Evolutionary conservation across 2,113 vertebrate genomes (phyloP), one percentile per base, ranked within the genome.

Genomic region (Pseudonaja textilis): DNA sequence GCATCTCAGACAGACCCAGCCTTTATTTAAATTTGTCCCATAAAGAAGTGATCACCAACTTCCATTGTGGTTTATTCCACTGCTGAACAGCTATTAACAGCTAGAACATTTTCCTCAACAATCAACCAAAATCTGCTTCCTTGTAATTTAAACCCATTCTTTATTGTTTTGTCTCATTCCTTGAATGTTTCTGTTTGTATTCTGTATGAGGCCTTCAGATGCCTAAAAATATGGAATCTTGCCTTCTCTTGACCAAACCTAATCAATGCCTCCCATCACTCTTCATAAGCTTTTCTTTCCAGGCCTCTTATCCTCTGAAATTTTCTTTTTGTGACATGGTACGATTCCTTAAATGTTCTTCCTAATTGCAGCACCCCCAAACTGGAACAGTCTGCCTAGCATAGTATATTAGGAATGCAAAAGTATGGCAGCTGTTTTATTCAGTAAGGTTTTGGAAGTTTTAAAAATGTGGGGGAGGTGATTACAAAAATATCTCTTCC

Each of bases 401-500:
- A 81, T 20, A 74, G 5, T 18, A 74, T 74, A 34, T 16, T 39
- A 81, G 18, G 16, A 81, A 39, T 81, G 34, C 69, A 81, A 81
- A 18, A 20, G 16, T 39, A 87, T 92, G 90, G 64, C 42, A 74
- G 89, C 0, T 0, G 25, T 11, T 1, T 18, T 86, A 47, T 89
- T 94, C 89, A 88, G 42, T 81, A 56, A 81, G 87, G 45, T 54
- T 55, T 85, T 91, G 95, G 94, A 81, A 93, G 88, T 86, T 26
- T 14, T 89, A 95, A 69, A 92, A 94, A 96, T 87, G 89, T 90
- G 74, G 50, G 23, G 93, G 93, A 89, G 92, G 87, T 89, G 61
- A 92, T 59, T 85, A 94, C 92, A 95, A 96, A 45, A 26, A 81
- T 4, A 22, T 50, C 10, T 92, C 11, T 86, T 85, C 45, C 8